Evolutionary conservation across 2,797 vertebrate genomes (phyloP).

Genomic region (Sebastes steindachneri): DNA sequence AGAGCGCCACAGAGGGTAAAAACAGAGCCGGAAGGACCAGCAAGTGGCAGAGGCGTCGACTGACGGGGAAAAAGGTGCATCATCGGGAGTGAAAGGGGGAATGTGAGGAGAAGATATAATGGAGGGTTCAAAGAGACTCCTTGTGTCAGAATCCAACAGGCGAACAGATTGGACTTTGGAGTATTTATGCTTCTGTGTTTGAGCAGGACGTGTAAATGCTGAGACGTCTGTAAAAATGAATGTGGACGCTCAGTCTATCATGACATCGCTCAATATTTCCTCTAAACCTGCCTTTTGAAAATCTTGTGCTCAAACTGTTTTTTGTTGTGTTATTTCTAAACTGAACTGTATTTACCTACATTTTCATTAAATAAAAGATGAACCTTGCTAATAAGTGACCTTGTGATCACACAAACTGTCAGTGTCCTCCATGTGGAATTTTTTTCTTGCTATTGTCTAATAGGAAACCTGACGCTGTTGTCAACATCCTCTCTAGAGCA

Average conservation of each 20-base stretch:
- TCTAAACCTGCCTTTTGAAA: conserved; percentile 1
- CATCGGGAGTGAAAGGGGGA: conserved; percentile 72
- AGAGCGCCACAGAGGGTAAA: conserved; percentile 75
- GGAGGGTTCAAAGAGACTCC: not conserved
- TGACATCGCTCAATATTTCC: not conserved
- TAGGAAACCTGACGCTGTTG: conserved; percentile 59
- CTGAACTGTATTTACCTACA: conserved; percentile 4
- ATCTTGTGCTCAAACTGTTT: conserved; percentile 2
- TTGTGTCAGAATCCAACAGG: not conserved
- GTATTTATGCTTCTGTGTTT: not conserved
- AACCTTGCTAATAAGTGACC: not conserved
- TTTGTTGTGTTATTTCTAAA: conserved; percentile 29
- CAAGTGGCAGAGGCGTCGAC: conserved; percentile 87
- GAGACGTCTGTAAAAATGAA: not conserved
- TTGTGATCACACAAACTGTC: conserved; percentile 7
- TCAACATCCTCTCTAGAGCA: conserved; percentile 68
- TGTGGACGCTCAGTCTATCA: not conserved
- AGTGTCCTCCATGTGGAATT: conserved; percentile 22
- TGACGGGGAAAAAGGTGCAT: conserved; percentile 78
- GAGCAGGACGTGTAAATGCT: not conserved
- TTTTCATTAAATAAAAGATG: conserved; percentile 35
- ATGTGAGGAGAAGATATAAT: not conserved
- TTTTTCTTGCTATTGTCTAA: conserved; percentile 52
- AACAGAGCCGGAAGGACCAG: conserved; percentile 80
- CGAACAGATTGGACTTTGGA: not conserved